Evolutionary conservation across 2,888 invertebrate genomes (phyloP).

Genomic region (Patella depressa): DNA sequence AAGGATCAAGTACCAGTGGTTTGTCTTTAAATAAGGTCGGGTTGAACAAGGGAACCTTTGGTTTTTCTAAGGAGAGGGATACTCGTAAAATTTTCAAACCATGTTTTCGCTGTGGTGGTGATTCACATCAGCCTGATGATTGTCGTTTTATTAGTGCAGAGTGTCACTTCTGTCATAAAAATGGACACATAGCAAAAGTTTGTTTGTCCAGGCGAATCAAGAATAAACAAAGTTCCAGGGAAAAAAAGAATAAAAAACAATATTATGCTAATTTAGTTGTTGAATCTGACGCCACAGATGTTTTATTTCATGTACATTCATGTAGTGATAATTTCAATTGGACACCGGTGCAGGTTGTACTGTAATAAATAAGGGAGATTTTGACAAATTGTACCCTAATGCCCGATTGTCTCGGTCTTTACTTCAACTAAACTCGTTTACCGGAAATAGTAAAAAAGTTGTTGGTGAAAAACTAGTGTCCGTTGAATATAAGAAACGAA

Average conservation of each 20-base stretch:
- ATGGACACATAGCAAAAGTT: too few relatives aligned
- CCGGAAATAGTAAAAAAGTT: background rate
- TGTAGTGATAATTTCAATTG: background rate
- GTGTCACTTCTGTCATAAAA: background rate
- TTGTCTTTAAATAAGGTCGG: background rate
- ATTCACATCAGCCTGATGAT: constrained; percentile 2
- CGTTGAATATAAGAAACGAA: too few relatives aligned
- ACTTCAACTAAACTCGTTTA: background rate
- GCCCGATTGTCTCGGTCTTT: background rate
- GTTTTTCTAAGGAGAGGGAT: background rate
- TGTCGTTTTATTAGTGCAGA: background rate
- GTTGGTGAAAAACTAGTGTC: background rate
- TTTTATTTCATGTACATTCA: too few relatives aligned
- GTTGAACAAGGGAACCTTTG: background rate
- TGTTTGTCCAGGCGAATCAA: too few relatives aligned
- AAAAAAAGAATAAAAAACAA: too few relatives aligned
- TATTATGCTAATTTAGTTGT: too few relatives aligned
- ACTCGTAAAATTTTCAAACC: background rate
- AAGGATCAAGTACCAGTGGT: background rate
- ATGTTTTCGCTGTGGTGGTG: background rate
- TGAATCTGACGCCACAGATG: too few relatives aligned
- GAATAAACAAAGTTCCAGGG: too few relatives aligned
- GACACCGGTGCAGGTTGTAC: background rate
- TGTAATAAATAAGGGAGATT: background rate
- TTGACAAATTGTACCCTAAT: background rate